Conservation (phyloP, 2,888 invertebrate genomes). For the Smittia sp. region DNA sequence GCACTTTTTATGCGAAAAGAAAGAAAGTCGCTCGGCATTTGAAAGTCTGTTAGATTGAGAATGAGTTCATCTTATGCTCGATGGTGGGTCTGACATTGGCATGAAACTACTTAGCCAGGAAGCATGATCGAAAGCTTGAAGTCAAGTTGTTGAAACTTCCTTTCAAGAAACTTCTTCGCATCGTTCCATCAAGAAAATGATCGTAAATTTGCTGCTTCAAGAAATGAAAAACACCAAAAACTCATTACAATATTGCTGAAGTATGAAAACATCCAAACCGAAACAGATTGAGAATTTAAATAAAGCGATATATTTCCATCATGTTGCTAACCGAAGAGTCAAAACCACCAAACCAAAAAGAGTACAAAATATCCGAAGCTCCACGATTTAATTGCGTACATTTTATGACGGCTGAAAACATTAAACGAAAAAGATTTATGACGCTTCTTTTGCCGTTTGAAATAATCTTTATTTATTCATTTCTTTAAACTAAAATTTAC, state of each 20-base stretch:
- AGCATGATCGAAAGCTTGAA: background rate
- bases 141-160: too few relatives aligned
- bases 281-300: conserved; percentile 38
- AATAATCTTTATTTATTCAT: conserved; percentile 27
- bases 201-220: background rate
- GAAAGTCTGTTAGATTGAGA: too few relatives aligned
- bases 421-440: background rate
- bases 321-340: conserved; percentile 21
- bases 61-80: too few relatives aligned
- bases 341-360: conserved; percentile 32
- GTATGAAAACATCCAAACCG: conserved; percentile 33
- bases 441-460: conserved; percentile 8
- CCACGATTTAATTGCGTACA: conserved; percentile 23
- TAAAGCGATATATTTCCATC: conserved; percentile 21
- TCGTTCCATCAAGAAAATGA: background rate
- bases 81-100: too few relatives aligned
- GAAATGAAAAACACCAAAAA: conserved; percentile 39
- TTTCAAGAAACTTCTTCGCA: too few relatives aligned
- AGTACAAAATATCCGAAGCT: background rate
- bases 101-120: too few relatives aligned
- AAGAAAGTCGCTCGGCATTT: too few relatives aligned
- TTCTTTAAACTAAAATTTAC: conserved; percentile 24
- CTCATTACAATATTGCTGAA: conserved; percentile 39
- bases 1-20: too few relatives aligned
- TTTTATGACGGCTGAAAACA: conserved; percentile 10